Percentiles rank a stretch among this genome's conserved stretches.
Conservation (phyloP, 2,888 invertebrate genomes). For the Dorcus parallelipipedus region DNA sequence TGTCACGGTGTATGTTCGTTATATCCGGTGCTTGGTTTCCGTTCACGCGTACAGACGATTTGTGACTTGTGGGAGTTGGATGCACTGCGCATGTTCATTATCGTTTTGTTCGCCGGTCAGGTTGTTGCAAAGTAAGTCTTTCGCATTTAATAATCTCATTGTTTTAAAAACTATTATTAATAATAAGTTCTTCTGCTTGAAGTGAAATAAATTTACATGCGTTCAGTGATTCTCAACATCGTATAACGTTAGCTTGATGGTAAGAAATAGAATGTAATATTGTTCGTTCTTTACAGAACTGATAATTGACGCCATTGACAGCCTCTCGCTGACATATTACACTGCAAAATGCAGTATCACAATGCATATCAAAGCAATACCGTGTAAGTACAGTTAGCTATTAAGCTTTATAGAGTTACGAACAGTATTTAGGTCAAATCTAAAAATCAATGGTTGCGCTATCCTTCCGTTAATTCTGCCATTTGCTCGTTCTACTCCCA, state of each 20-base stretch:
- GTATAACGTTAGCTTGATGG: constrained; percentile 4
- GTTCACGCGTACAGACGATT: constrained; percentile 12
- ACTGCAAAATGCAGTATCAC: constrained; percentile 51
- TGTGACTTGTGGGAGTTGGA: constrained; percentile 3
- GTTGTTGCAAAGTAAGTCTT: constrained; percentile 40
- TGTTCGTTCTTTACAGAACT: constrained; percentile 29
- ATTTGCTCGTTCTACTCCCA: constrained; percentile 28
- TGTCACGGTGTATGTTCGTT: too few relatives aligned
- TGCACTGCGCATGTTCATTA: constrained; percentile 47
- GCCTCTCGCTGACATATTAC: constrained; percentile 30
- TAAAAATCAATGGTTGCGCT: constrained; percentile 19
- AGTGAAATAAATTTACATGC: constrained; percentile 6
- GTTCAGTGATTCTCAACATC: constrained; percentile 15
- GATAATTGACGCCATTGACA: constrained; percentile 35
- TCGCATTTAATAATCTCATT: not conserved
- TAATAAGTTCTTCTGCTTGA: not conserved
- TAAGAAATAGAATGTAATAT: constrained; percentile 10
- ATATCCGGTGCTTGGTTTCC: constrained; percentile 3
- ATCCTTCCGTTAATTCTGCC: constrained; percentile 20
- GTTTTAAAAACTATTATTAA: too few relatives aligned
- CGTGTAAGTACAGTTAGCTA: constrained; percentile 36
- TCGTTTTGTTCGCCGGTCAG: constrained; percentile 64
- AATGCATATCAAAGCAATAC: constrained; percentile 50
- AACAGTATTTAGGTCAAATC: constrained; percentile 14
- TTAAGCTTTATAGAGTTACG: not conserved